Conservation (phyloP, 2,113 vertebrate genomes). For the Dromiciops gliroides region DNA sequence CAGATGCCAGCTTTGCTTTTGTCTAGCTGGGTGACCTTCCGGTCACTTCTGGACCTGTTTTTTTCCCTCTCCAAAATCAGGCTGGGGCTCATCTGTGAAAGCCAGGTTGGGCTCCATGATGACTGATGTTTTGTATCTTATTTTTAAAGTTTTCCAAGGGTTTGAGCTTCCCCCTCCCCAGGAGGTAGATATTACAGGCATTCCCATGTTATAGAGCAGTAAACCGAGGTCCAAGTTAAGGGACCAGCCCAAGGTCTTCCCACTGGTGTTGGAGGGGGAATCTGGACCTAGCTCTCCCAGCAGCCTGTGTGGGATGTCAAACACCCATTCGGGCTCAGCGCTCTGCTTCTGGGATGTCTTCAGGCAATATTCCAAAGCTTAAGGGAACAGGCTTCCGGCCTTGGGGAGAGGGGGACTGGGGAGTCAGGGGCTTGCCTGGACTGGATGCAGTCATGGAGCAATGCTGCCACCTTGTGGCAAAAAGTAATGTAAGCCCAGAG, state of each 20-base stretch:
- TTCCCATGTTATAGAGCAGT: background rate
- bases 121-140: no score
- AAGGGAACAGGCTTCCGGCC: background rate
- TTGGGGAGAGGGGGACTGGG: background rate
- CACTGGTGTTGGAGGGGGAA: background rate
- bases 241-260: no score
- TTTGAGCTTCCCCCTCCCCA: no score
- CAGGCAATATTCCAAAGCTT: background rate
- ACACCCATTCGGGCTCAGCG: no score
- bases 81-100: no score
- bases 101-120: no score
- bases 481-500: background rate
- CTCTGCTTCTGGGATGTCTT: background rate
- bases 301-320: background rate
- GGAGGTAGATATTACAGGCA: background rate
- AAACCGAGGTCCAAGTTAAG: background rate
- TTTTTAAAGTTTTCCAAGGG: no score
- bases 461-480: conserved; percentile 83
- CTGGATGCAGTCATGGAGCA: conserved; percentile 37
- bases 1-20: background rate
- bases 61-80: no score
- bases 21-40: background rate
- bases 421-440: background rate
- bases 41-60: background rate
- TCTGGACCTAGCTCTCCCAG: background rate